These are phyloP conservation scores for Tyto alba DNA, from an alignment of 2,113 vertebrate genomes.

Conservation along the genomic window DNA sequence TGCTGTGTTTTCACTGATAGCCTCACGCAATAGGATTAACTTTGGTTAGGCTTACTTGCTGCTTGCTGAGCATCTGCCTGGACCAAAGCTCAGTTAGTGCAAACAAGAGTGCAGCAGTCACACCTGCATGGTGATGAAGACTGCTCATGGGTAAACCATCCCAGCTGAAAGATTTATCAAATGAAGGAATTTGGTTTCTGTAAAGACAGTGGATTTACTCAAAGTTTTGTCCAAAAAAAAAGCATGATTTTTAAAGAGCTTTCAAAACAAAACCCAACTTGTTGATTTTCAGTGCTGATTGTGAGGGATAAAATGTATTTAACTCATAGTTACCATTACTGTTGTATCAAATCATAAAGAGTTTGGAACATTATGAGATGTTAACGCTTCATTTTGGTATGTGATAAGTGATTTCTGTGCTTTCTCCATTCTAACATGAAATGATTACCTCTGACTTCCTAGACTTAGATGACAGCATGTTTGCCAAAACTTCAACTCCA, in stretches of 20 bases:
- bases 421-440: not conserved
- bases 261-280: not conserved
- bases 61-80: not conserved
- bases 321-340: not conserved
- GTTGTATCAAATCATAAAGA: not conserved
- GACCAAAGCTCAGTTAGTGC: not conserved
- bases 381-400: not conserved
- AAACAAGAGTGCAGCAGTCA: not conserved
- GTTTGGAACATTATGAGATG: not conserved
- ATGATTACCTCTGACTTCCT: not conserved
- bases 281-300: not conserved
- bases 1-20: not conserved
- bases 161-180: not conserved
- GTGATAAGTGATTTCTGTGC: not conserved
- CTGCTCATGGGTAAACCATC: not conserved
- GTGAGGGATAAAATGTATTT: not conserved
- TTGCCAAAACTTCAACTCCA: constrained; percentile 78
- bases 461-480: constrained; percentile 83
- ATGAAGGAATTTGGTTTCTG: not conserved
- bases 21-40: not conserved
- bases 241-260: not conserved
- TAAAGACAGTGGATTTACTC: not conserved
- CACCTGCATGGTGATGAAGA: not conserved
- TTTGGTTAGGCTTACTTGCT: not conserved
- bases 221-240: not conserved